Percentiles rank a stretch among this genome's conserved stretches.
Evolutionary conservation across 2,888 invertebrate species (phyloP).

Genomic region (Ormyrus pomaceus): DNA sequence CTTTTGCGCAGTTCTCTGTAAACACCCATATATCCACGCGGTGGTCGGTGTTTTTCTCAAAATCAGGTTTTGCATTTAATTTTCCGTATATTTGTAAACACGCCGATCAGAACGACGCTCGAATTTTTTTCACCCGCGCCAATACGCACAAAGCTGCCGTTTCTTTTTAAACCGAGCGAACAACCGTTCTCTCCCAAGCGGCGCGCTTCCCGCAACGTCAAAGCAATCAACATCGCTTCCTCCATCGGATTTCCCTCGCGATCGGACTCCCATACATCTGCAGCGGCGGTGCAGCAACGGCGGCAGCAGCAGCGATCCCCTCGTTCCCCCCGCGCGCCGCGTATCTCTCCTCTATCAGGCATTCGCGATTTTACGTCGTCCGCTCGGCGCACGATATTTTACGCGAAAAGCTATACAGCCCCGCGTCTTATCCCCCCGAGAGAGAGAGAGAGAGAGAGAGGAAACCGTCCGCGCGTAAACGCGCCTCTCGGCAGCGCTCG

Average conservation of each 20-base stretch:
- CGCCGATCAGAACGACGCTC: too few relatives aligned
- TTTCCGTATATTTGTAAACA: too few relatives aligned
- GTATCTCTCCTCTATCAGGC: slow-evolving; percentile 22
- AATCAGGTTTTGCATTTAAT: too few relatives aligned
- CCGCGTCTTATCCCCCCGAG: neutral
- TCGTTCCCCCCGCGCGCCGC: neutral
- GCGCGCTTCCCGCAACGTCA: too few relatives aligned
- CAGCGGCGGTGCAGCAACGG: neutral
- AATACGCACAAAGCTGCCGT: too few relatives aligned
- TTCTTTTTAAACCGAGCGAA: too few relatives aligned
- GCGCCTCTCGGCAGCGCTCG: slow-evolving; percentile 3
- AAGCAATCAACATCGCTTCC: neutral
- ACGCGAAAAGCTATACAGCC: neutral
- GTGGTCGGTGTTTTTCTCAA: too few relatives aligned
- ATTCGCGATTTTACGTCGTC: slow-evolving; percentile 6
- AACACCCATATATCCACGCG: too few relatives aligned
- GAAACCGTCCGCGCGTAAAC: slow-evolving; percentile 29
- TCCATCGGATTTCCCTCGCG: neutral
- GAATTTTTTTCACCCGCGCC: too few relatives aligned
- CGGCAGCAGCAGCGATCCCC: neutral
- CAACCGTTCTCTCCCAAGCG: too few relatives aligned
- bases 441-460: neutral
- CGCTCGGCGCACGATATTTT: slow-evolving; percentile 20
- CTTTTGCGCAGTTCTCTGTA: too few relatives aligned
- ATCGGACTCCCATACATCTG: neutral